Percentiles rank a stretch among this genome's conserved stretches.
Evolutionary conservation across 1,140 invertebrate genomes (phyloP).

Genomic region (Conus betulinus): DNA sequence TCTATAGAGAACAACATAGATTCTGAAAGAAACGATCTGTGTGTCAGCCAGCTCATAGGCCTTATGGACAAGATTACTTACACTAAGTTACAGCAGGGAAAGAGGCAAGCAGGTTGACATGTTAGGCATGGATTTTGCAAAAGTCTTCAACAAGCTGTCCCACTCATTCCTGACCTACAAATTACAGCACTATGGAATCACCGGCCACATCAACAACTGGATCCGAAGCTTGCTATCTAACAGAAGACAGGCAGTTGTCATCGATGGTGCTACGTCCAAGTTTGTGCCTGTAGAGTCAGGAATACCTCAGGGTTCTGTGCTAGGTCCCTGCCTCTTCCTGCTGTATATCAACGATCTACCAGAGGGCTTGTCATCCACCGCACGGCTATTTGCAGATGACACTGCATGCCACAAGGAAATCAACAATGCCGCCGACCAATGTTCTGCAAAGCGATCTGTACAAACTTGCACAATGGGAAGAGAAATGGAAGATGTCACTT

Average conservation of each 20-base stretch:
- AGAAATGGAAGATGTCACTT: background rate
- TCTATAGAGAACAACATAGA: background rate
- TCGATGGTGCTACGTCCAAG: background rate
- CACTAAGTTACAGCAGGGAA: background rate
- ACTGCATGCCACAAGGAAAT: too few species aligned
- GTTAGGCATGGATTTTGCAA: background rate
- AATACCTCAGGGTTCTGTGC: too few species aligned
- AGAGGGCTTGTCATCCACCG: too few species aligned
- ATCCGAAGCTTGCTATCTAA: background rate
- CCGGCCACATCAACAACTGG: background rate
- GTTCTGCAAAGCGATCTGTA: background rate
- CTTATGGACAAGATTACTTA: background rate
- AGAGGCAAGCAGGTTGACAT: background rate
- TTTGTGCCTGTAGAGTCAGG: background rate
- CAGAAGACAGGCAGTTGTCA: background rate
- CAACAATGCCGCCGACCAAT: too few species aligned
- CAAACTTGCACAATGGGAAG: background rate
- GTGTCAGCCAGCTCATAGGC: background rate
- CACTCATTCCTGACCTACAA: background rate
- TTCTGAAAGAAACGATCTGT: background rate
- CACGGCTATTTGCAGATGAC: too few species aligned
- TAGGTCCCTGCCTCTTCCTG: too few species aligned
- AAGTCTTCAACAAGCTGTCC: background rate
- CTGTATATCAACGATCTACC: too few species aligned
- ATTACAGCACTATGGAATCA: background rate